These are phyloP conservation scores for Heterodera filipjevi DNA, from an alignment of 2,888 invertebrate species.

Conservation along the genomic window DNA sequence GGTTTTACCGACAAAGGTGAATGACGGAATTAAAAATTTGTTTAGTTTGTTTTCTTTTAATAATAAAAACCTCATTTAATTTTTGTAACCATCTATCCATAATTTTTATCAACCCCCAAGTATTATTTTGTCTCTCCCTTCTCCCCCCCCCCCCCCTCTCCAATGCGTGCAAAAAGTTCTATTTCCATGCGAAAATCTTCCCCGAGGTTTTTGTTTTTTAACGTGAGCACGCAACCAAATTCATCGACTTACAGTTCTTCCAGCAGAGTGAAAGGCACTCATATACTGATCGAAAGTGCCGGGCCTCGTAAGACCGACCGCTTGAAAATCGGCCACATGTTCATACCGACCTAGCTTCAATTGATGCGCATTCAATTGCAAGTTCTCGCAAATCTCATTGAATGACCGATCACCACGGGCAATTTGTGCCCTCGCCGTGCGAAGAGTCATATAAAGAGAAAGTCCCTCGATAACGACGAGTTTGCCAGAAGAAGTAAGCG, in stretches of 20 bases:
- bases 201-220: no score
- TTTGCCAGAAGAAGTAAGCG: conserved; percentile 27
- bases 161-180: no score
- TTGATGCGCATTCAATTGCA: conserved; percentile 49
- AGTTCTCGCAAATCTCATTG: conserved; percentile 47
- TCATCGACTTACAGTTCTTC: conserved; percentile 30
- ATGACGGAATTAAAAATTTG: no score
- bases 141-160: no score
- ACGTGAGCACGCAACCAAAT: background rate
- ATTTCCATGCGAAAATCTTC: no score
- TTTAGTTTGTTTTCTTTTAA: no score
- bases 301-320: conserved; percentile 42
- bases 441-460: conserved; percentile 49
- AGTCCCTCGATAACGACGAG: conserved; percentile 39
- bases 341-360: conserved; percentile 36
- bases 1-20: no score
- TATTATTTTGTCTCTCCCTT: no score
- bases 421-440: conserved; percentile 48
- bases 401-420: conserved; percentile 50
- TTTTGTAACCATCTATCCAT: no score
- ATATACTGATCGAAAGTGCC: conserved; percentile 51
- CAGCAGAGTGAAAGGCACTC: conserved; percentile 41
- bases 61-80: no score
- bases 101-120: no score
- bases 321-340: conserved; percentile 41